phyloP scores from a whole-genome alignment of 2,113 vertebrate genomes.

The Propithecus coquereli region DNA sequence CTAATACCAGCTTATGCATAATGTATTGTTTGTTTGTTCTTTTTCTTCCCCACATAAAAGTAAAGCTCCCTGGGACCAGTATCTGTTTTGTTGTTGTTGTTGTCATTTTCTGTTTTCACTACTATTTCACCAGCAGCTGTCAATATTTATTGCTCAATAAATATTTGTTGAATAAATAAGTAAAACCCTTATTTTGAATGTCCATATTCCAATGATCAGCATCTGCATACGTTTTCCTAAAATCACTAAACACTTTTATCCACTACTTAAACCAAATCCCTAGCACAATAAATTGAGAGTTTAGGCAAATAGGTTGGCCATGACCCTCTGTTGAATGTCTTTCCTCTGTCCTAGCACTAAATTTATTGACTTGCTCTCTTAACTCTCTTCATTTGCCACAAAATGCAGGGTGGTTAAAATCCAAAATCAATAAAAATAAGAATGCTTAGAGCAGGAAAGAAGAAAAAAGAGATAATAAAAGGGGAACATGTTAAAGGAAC shows the following conservation, averaged over 20 bases:
- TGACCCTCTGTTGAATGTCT: constrained; percentile 35
- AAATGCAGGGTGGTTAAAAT: constrained; percentile 49
- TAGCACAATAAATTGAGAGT: constrained; percentile 25
- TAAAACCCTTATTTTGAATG: neutral
- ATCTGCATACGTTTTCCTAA: constrained; percentile 6
- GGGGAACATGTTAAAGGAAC: constrained; percentile 32
- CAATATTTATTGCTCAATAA: constrained; percentile 27
- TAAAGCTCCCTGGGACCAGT: neutral
- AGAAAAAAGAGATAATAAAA: constrained; percentile 31
- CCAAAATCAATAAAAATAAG: constrained; percentile 66
- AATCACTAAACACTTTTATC: constrained; percentile 28
- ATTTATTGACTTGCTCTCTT: constrained; percentile 53
- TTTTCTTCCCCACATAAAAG: constrained; percentile 28
- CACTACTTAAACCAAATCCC: constrained; percentile 33
- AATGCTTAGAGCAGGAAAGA: constrained; percentile 47
- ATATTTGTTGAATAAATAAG: constrained; percentile 34
- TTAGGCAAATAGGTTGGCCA: neutral
- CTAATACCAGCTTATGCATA: neutral
- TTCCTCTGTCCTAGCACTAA: constrained; percentile 39
- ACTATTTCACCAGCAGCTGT: neutral
- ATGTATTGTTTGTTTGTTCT: neutral
- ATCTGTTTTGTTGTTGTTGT: neutral
- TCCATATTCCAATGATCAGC: neutral
- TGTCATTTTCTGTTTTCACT: neutral
- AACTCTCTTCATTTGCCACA: constrained; percentile 62